These are phyloP conservation scores for Melanostoma mellinum DNA, from an alignment of 2,888 invertebrate species.

Conservation along the genomic window DNA sequence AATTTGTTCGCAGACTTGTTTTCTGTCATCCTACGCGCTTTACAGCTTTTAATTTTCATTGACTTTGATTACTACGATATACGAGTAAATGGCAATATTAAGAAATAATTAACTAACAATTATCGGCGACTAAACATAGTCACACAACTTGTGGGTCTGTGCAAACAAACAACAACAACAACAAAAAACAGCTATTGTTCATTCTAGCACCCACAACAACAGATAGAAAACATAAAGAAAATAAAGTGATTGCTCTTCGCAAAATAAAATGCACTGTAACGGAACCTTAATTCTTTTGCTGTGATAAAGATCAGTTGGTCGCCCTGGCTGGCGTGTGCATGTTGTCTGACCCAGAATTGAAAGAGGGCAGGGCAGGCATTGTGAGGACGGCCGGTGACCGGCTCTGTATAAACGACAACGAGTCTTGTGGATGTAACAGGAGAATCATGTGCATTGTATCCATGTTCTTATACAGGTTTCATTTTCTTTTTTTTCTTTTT, in stretches of 20 bases:
- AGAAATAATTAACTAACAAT: conserved; percentile 60
- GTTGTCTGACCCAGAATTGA: conserved; percentile 64
- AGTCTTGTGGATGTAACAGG: conserved; percentile 23
- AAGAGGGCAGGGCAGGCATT: conserved; percentile 54
- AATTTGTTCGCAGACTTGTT: conserved; percentile 51
- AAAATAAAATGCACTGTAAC: conserved; percentile 55
- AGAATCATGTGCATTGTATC: conserved; percentile 24
- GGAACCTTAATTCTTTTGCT: conserved; percentile 64
- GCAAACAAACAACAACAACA: neutral
- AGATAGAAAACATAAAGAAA: neutral
- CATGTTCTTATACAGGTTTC: neutral
- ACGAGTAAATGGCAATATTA: conserved; percentile 41
- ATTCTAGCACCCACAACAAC: conserved; percentile 13
- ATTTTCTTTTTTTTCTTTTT: neutral
- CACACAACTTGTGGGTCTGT: conserved; percentile 30
- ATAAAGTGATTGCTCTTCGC: conserved; percentile 5
- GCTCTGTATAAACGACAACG: conserved; percentile 7
- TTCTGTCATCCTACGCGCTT: conserved; percentile 41
- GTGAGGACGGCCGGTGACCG: conserved; percentile 13
- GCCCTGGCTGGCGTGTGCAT: conserved; percentile 58
- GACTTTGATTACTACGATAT: conserved; percentile 26
- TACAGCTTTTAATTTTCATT: conserved; percentile 41
- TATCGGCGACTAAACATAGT: conserved; percentile 34
- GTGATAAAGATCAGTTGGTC: conserved; percentile 66
- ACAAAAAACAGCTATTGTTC: conserved; percentile 7